These are phyloP conservation scores for Megastigmus dorsalis DNA, from an alignment of 2,888 invertebrate species.

Conservation along the genomic window DNA sequence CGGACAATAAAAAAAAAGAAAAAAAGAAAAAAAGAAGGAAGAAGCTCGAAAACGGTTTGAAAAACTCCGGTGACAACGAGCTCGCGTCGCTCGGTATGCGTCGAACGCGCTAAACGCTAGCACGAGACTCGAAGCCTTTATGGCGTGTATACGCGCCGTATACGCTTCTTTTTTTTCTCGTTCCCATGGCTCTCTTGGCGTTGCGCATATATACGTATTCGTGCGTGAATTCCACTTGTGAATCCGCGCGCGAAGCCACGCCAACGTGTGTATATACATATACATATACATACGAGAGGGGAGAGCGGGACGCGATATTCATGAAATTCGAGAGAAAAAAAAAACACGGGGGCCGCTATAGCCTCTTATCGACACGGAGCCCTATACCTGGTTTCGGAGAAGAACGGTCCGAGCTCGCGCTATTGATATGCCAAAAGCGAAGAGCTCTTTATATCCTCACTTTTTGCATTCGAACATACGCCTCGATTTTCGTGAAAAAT, in stretches of 20 bases:
- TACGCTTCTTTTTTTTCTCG: no score
- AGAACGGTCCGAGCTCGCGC: conserved; percentile 15
- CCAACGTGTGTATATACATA: neutral
- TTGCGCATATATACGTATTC: neutral
- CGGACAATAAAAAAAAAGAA: no score
- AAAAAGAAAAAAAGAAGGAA: no score
- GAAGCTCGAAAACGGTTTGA: conserved; percentile 4
- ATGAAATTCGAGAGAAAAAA: conserved; percentile 1
- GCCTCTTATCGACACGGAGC: no score
- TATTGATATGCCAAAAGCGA: conserved; percentile 8
- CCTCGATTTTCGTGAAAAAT: neutral
- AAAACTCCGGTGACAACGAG: conserved; percentile 47
- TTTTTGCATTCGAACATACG: neutral
- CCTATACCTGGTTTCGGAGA: no score
- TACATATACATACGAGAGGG: neutral
- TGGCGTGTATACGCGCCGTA: no score
- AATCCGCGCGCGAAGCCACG: conserved; percentile 34
- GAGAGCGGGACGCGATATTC: conserved; percentile 8
- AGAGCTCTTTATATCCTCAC: no score
- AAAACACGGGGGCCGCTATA: no score
- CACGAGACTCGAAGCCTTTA: neutral
- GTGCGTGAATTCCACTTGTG: conserved; percentile 16
- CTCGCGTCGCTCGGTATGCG: conserved; percentile 16
- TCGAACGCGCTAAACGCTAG: neutral
- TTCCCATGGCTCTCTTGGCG: neutral